Evolutionary conservation across 2,888 invertebrate species (phyloP).

Genomic region (Ochropleura leucogaster): DNA sequence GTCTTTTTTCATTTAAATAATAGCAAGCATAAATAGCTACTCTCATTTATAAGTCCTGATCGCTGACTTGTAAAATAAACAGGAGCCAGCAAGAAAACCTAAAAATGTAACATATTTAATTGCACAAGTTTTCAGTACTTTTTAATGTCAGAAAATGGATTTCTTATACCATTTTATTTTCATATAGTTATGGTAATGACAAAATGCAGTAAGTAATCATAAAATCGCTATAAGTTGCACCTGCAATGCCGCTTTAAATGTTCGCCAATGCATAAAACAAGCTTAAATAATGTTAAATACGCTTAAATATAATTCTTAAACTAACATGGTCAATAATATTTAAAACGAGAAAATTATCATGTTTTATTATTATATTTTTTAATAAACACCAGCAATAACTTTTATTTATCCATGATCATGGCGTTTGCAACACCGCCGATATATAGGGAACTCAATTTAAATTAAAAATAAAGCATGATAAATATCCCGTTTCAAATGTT

Average conservation of each 20-base stretch:
- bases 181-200: neutral
- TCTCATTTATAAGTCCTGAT: neutral
- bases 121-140: neutral
- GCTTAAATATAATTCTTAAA: no score
- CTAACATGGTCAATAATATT: no score
- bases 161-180: neutral
- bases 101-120: neutral
- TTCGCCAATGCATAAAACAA: constrained; percentile 40
- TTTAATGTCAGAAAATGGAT: neutral
- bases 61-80: neutral
- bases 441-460: no score
- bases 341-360: no score
- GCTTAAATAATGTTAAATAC: neutral
- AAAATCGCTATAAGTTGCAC: constrained; percentile 39
- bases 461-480: no score
- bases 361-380: no score
- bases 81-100: neutral
- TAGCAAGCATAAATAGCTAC: neutral
- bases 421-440: no score
- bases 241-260: constrained; percentile 38
- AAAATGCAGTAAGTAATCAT: neutral
- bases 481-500: no score
- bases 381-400: no score
- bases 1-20: neutral
- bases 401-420: no score